phyloP scores from a whole-genome alignment of 1,140 invertebrate species.

The Ostrea edulis region DNA sequence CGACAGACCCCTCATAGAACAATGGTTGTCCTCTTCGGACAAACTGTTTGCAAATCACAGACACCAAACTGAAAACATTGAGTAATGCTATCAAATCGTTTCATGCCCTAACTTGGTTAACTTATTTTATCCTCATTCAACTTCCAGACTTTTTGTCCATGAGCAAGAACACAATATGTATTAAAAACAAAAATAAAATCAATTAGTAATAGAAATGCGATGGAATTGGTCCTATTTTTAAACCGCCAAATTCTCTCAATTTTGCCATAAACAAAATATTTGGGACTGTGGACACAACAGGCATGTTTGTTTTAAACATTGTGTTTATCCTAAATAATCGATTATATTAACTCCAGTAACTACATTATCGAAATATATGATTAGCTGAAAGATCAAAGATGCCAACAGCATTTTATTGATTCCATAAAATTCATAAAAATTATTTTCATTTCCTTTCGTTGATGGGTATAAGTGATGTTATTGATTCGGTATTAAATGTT shows the following conservation, averaged over 20 bases:
- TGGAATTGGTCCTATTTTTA: background rate
- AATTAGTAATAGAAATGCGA: background rate
- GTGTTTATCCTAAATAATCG: background rate
- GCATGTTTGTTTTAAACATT: conserved; percentile 17
- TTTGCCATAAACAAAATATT: background rate
- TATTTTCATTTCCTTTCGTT: conserved; percentile 38
- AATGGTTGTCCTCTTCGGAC: conserved; percentile 4
- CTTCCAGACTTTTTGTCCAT: background rate
- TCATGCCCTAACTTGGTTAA: background rate
- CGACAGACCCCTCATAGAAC: background rate
- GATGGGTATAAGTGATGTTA: conserved; percentile 17
- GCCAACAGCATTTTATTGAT: conserved; percentile 36
- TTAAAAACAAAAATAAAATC: background rate
- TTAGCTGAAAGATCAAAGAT: conserved; percentile 21
- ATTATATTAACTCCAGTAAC: conserved; percentile 1
- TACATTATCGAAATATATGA: conserved; percentile 36
- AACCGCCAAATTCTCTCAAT: background rate
- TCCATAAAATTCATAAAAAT: conserved; percentile 36
- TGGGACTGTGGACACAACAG: background rate
- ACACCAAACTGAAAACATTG: background rate
- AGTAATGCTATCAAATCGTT: conserved; percentile 8
- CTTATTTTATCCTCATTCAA: background rate
- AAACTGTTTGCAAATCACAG: background rate
- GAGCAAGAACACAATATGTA: background rate
- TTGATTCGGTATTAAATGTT: background rate